Conservation (phyloP, 1,140 invertebrate species). For the Phymastichus coffea region DNA sequence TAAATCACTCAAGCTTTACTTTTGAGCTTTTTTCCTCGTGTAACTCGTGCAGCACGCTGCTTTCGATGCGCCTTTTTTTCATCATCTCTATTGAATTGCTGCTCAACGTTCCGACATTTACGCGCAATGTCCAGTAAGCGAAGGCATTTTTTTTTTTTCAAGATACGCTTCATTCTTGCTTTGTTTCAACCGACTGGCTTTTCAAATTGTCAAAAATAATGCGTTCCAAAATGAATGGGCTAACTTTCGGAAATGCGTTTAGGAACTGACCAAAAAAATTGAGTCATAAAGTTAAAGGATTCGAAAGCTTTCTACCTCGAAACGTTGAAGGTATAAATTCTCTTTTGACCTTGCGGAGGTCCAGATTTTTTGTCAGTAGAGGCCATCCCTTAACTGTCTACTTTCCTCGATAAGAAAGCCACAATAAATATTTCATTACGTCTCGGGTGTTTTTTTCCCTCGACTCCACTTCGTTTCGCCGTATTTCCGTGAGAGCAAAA, state of each 20-base stretch:
- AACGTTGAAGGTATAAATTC: background rate
- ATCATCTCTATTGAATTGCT: too few relatives aligned
- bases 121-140: too few relatives aligned
- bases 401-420: background rate
- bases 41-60: too few relatives aligned
- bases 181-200: too few relatives aligned
- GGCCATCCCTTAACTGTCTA: background rate
- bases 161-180: too few relatives aligned
- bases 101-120: too few relatives aligned
- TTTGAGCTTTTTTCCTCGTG: too few relatives aligned
- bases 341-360: background rate
- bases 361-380: constrained; percentile 2
- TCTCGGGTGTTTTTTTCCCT: background rate
- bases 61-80: background rate
- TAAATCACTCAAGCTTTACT: constrained; percentile 10
- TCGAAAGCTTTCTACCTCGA: too few relatives aligned
- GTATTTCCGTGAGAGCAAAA: background rate
- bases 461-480: background rate
- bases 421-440: constrained; percentile 10
- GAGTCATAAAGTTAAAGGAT: background rate
- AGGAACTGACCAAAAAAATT: constrained; percentile 10
- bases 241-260: constrained; percentile 13
- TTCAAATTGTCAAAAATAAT: too few relatives aligned
- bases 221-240: background rate
- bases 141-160: too few relatives aligned